These are phyloP conservation scores for Astreopora myriophthalma DNA, from an alignment of 64 coral and sea anemone species.

Conservation along the genomic window DNA sequence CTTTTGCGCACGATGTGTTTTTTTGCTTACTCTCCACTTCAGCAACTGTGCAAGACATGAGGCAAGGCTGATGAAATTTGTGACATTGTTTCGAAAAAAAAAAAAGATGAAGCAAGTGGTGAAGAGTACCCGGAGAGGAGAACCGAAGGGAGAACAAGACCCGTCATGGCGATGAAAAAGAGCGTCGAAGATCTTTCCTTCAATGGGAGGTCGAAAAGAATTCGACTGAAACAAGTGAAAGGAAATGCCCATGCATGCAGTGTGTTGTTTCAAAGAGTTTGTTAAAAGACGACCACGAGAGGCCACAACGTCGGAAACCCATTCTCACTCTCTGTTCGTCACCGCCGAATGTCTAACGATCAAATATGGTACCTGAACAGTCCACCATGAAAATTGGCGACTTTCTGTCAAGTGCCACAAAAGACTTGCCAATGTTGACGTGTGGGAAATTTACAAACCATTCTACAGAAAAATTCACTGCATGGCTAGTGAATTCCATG, in stretches of 20 bases:
- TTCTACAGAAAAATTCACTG: too few species aligned
- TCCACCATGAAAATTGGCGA: not conserved
- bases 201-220: too few species aligned
- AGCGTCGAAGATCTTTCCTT: too few species aligned
- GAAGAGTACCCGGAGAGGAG: constrained; percentile 19
- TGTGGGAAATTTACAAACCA: not conserved
- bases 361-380: not conserved
- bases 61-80: not conserved
- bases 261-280: too few species aligned
- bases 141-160: not conserved
- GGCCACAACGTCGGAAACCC: not conserved
- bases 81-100: not conserved
- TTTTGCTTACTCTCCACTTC: constrained; percentile 17
- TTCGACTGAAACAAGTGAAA: too few species aligned
- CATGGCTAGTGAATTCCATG: too few species aligned
- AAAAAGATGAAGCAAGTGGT: not conserved
- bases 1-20: constrained; percentile 25
- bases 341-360: not conserved
- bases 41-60: constrained; percentile 3
- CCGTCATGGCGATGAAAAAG: constrained; percentile 10
- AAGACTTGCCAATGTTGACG: not conserved
- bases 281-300: too few species aligned
- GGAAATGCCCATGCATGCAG: too few species aligned
- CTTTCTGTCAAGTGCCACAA: not conserved
- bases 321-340: not conserved